Evolutionary conservation across 2,888 invertebrate genomes (phyloP), one percentile per base, ranked within the genome.

Genomic region (Zygaena filipendulae): DNA sequence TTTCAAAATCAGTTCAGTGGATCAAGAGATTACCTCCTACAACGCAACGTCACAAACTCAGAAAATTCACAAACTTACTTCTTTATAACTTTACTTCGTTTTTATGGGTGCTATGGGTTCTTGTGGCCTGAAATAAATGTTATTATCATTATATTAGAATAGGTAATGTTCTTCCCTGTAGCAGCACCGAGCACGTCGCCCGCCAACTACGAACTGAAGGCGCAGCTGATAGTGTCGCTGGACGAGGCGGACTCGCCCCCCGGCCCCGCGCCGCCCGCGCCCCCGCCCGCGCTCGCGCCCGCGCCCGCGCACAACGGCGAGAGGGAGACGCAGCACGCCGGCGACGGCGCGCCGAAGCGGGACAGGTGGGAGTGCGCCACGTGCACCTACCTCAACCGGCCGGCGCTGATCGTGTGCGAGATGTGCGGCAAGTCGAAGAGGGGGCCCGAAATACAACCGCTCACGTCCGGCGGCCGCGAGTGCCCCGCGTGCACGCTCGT

Each of bases 401-500:
- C 56, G 1, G 45, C 52, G 0, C 58, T 60, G 11, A 81, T 82
- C 7, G 87, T 87, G 11, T 91, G 91, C 52, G 89, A 89, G 37
- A 90, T 91, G 83, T 91, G 91, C 47, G 84, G 86, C 11, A 90
- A 88, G 52, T 86, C 86, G 1, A 77, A 75, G 29, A 56, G 55
- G 23, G 86, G 85, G 0, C 82, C 84, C 3, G 85, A 85, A 45
- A 77, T 83, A 12, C 81, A 82, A 36, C 87, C 88, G 1, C 67
- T 90, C 23, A 84, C 85, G 10, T 86, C 89, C 6, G 90, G 91
- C 0, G 90, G 90, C 0, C 80, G 87, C 25, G 86, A 90, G 54
- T 91, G 91, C 42, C 86, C 87, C 0, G 70, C 84, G 13, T 91
- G 91, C 55, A 91, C 91, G 2, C 70, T 90, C 24, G 88, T 91